These are phyloP conservation scores for Ceratina australensis DNA, from an alignment of 1,140 invertebrate genomes.

Conservation along the genomic window DNA sequence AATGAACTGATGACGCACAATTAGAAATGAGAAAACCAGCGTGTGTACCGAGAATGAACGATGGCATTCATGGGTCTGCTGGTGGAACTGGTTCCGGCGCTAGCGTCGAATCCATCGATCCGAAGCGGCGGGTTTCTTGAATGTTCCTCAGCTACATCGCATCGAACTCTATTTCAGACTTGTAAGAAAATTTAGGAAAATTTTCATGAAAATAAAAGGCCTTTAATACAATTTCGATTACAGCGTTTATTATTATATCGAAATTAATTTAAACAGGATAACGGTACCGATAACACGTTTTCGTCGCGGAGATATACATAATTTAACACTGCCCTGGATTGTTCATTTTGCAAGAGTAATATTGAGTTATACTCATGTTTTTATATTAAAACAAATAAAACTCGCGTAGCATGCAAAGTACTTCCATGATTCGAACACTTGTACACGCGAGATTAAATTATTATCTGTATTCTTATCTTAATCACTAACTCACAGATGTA, in stretches of 20 bases:
- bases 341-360: conserved; percentile 2
- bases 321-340: conserved; percentile 27
- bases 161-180: background rate
- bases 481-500: too few species aligned
- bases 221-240: background rate
- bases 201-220: too few species aligned
- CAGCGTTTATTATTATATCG: background rate
- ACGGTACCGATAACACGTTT: conserved; percentile 33
- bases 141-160: background rate
- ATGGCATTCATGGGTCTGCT: conserved; percentile 12
- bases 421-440: background rate
- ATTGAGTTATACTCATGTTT: background rate
- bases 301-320: background rate
- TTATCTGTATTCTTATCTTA: too few species aligned
- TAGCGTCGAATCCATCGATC: conserved; percentile 29
- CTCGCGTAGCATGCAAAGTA: background rate
- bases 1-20: background rate
- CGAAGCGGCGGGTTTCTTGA: conserved; percentile 51
- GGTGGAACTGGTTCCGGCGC: conserved; percentile 36
- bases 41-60: background rate
- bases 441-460: background rate
- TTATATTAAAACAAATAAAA: background rate
- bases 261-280: conserved; percentile 13
- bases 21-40: background rate
- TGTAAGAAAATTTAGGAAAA: too few species aligned